Evolutionary conservation across 2,888 invertebrate genomes (phyloP), one percentile per base, ranked within the genome.

Genomic region (Machimus rusticus): DNA sequence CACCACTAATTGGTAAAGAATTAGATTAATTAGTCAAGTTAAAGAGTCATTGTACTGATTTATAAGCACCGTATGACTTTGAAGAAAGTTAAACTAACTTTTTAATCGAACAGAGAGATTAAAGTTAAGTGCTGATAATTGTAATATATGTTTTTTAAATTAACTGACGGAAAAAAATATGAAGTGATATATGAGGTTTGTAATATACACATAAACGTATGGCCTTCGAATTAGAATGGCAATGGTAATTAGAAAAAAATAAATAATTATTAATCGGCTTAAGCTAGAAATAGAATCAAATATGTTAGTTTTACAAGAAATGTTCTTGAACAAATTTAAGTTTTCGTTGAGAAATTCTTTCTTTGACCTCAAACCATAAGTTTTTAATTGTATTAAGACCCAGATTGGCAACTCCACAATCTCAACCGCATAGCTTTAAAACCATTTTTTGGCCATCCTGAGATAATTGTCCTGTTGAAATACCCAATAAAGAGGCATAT

Each of bases 41-140:
- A 76, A 76, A 76, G 46, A 74, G 76, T 76, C 76, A 39, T 76
- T 76, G 76, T 76, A 76, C 76, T 28, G 28, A 66, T 66, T 66
- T 66, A 12, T 9, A 23, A 66, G 66, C 28, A 28, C 23, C 14
- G 66, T 23, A 12, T 66, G 66, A 66, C 66, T 66, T 66, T 23
- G 66, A 66, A 66, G 66, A 66, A 66, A 66, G 66, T 28, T 66
- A 66, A 66, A 66, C 28, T 66, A 66, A 23, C 12, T 23, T 66
- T 66, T 66, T 66, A 51, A 51, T 51, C 51, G 51, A 51, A 51
- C n/a, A 5, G n/a, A n/a, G 8, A n/a, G 51, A 51, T 34, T 51
- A 51, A 51, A 6, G 51, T n/a, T 51, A 51, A n/a, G 51, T 51
- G 51, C 16, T n/a, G 51, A 51, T 51, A 14, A 46, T 46, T 46